phyloP scores from a whole-genome alignment of 1,140 invertebrate genomes.

The Drosophila pseudoananassae region DNA sequence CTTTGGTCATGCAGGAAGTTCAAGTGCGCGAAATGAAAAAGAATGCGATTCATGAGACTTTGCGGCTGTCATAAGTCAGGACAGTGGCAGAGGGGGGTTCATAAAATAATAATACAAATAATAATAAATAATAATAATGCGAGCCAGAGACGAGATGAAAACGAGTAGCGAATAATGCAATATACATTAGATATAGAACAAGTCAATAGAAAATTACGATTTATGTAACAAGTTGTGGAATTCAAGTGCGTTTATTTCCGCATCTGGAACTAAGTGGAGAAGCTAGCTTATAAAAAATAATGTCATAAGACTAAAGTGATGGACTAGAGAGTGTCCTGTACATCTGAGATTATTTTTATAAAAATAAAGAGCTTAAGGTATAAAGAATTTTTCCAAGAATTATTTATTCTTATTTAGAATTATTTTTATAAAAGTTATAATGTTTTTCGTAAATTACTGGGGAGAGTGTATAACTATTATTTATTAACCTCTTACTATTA shows the following conservation, averaged over 20 bases:
- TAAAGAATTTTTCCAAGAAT: too few species aligned
- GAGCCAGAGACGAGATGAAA: constrained; percentile 14
- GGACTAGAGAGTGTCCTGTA: not conserved
- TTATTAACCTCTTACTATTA: not conserved
- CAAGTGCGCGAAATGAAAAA: constrained; percentile 53
- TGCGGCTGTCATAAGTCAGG: constrained; percentile 4
- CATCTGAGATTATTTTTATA: not conserved
- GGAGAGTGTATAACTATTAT: too few species aligned
- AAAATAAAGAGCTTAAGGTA: too few species aligned
- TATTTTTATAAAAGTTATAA: too few species aligned
- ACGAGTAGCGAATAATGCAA: constrained; percentile 75
- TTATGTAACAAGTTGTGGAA: constrained; percentile 80
- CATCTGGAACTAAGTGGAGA: constrained; percentile 63
- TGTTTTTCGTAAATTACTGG: too few species aligned
- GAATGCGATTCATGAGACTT: constrained; percentile 15
- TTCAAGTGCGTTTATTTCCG: constrained; percentile 78
- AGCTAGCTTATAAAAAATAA: constrained; percentile 44
- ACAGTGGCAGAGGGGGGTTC: constrained; percentile 12
- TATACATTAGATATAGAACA: constrained; percentile 75
- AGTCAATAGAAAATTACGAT: constrained; percentile 80
- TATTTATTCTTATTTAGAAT: too few species aligned
- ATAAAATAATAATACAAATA: constrained; percentile 42
- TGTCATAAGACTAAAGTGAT: not conserved
- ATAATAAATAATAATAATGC: not conserved
- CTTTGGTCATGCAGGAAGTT: constrained; percentile 75